Base-by-base conservation (phyloP, 2,888 invertebrate species). In the Drepana falcataria region DNA sequence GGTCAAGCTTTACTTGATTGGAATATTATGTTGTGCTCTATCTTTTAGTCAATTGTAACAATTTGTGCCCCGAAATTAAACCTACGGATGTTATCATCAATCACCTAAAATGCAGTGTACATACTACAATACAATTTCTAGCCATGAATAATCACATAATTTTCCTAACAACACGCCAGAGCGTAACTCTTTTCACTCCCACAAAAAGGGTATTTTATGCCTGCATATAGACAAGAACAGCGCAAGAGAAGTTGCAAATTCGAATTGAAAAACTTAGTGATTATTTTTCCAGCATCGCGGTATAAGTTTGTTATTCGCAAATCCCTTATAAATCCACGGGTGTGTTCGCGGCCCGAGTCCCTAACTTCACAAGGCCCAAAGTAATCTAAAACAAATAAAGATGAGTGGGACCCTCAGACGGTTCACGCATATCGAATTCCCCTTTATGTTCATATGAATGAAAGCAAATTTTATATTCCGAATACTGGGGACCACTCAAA, bases 381-480 rank as follows among this genome's bases (percentile, higher is more conserved):
- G 87, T 88, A 87, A 88, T 88, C 84, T 86, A 84, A 88, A 86
- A 86, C 85, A 87, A 86, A 88, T 87, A 88, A 86, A 86, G 83
- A 83, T 83, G 83, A 86, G 85, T 79, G 80, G 83, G 74, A 79
- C 75, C 79, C 76, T 71, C 75, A 79, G 71, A 86, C 82, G 81
- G 79, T 82, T 73, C 71, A 71, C 75, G 85, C 81, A 84, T 87
- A 84, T 84, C 80, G 77, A 83, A 81, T 79, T 75, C 73, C 68
- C 76, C 75, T 80, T 80, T 80, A 79, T 79, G 77, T 77, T 77
- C 77, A 73, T 83, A 80, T 79, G 80, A 81, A 83, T 83, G 83
- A 82, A 79, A 83, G 77, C 75, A 75, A 75, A 76, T 80, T 82
- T 69, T 75, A 73, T 79, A 74, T 76, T 75, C 71, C 71, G 65